These are phyloP conservation scores for Bombus ignitus DNA, from an alignment of 1,140 invertebrate genomes.

Conservation along the genomic window DNA sequence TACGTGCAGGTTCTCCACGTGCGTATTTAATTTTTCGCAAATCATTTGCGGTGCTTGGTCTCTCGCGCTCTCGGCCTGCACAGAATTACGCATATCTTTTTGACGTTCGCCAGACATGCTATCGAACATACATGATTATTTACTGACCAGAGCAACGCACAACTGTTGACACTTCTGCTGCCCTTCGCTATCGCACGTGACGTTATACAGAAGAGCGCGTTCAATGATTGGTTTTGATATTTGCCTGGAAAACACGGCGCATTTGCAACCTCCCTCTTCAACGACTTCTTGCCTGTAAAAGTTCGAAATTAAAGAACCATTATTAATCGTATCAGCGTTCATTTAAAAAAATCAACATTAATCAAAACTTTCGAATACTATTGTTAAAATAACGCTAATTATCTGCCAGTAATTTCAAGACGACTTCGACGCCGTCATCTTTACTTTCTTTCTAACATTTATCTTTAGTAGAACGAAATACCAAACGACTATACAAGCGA, in stretches of 20 bases:
- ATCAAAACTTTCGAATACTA: neutral
- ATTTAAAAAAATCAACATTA: neutral
- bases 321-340: no score
- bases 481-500: neutral
- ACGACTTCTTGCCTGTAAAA: conserved; percentile 31
- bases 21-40: conserved; percentile 61
- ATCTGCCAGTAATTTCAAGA: neutral
- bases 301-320: neutral
- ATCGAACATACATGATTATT: conserved; percentile 33
- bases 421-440: neutral
- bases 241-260: conserved; percentile 55
- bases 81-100: conserved; percentile 13
- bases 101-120: conserved; percentile 30
- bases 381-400: neutral
- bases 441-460: neutral
- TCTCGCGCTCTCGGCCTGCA: conserved; percentile 55
- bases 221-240: conserved; percentile 62
- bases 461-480: neutral
- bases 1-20: conserved; percentile 62
- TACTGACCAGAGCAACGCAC: conserved; percentile 63
- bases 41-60: conserved; percentile 63
- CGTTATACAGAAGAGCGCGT: conserved; percentile 58
- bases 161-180: conserved; percentile 57
- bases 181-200: conserved; percentile 60
- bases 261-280: conserved; percentile 55